Base-by-base conservation (phyloP, 2,113 vertebrate genomes). In the Hemicordylus capensis region DNA sequence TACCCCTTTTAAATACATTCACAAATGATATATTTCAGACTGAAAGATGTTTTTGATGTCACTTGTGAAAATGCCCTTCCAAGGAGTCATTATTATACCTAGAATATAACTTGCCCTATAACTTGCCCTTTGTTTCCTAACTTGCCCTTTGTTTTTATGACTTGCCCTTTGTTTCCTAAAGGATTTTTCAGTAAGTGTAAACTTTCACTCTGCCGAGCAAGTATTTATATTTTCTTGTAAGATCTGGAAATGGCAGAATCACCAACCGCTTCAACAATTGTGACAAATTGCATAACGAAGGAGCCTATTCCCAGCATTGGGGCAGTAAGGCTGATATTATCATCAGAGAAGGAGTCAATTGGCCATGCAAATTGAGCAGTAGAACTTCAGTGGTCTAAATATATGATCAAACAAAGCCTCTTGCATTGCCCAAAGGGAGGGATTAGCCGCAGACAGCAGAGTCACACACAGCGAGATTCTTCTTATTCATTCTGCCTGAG, bases 401-500 rank as follows among this genome's bases (percentile, higher is more conserved):
- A 34, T 28, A 28, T 83, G 46, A 80, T 86, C 44, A 94, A 90
- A 86, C 88, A 88, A 91, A 74, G 82, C 20, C 54, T 66, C 74
- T 64, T 85, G 6, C 58, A 59, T 59, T 91, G 80, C 80, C 44
- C 81, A 85, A 77, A 90, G 87, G 44, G 83, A 90, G 67, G 88
- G 88, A 87, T 87, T 94, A 95, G 86, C 91, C 90, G 90, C 78
- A 90, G 91, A 95, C 93, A 90, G 89, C 82, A 92, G 90, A 85
- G 87, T 88, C 76, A 93, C 39, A 87, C n/a, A 85, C 83, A 93
- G 79, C 61, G 58, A 64, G 58, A 76, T n/a, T 54, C 85, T 87
- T 92, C 46, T 87, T 94, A 73, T 89, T 54, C 80, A 90, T 89
- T 93, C 46, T 24, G 88, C 89, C 73, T 75, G 67, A 37, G 34